Base-by-base conservation (phyloP, 2,888 invertebrate species). In the Tryphoninae sp. region DNA sequence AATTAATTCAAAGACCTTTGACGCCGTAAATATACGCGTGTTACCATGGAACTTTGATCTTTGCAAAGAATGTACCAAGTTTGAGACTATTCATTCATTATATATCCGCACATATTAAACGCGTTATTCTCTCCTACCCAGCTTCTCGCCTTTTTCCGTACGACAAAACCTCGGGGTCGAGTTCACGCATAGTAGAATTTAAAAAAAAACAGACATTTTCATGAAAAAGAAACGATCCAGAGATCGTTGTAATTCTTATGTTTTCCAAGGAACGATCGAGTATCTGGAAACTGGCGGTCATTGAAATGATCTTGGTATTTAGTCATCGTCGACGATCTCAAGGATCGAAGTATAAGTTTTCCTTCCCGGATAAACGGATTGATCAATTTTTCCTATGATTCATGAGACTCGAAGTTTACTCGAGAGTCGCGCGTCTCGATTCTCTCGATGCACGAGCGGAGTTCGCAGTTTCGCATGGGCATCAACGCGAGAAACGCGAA, bases 1-100 rank as follows among this genome's bases (percentile, higher is more conserved):
- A 72, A 82, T 82, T 82, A 77, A 82, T 76, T 75, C 78, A 55
- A 75, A 78, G 78, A 78, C 71, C 81, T 82, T 79, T 78, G 78
- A 81, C 74, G 58, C 45, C 49, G 19, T 16, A 45, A 58, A 67
- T 58, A 65, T 22, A 49, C 62, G 69, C 55, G 40, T 64, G 53
- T 22, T 61, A 33, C 49, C 45, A 49, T 23, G 42, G 69, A 78
- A 75, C 75, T 78, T 81, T 81, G 75, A 61, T 51, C 78, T 75
- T 45, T 13, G 6, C 19, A 1, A 71, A 67, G 65, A 72, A 78
- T 81, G 59, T 67, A 78, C 71, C 55, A 75, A 62, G 64, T 75
- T 78, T 62, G 67, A 76, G 33, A 79, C 71, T 68, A 62, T 68
- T 82, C 67, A 68, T 76, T 71, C 71, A 79, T 79, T 73, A 79